Conservation (phyloP, 2,797 vertebrate genomes). For the Gymnoscopelus braueri region DNA sequence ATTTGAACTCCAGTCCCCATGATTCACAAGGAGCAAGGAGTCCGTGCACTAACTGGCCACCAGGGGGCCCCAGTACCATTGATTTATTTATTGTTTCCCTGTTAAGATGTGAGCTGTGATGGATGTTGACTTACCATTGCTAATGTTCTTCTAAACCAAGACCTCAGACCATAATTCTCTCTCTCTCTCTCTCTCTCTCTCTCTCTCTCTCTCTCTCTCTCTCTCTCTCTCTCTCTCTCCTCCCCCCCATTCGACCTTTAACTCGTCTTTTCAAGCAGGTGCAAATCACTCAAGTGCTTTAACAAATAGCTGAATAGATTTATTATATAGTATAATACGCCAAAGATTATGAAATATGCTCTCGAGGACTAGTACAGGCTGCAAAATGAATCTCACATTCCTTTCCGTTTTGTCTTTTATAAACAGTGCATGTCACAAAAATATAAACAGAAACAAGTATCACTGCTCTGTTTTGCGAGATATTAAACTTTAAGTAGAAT, state of each 20-base stretch:
- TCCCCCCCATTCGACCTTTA: background rate
- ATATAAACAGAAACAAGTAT: constrained; percentile 81
- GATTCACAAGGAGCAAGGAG: no score
- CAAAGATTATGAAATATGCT: constrained; percentile 79
- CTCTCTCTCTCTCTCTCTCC: no score
- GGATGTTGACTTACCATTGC: no score
- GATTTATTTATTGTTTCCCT: background rate
- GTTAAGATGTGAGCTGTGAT: background rate
- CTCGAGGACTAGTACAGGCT: constrained; percentile 64
- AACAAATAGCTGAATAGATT: constrained; percentile 84
- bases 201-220: background rate
- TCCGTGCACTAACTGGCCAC: no score
- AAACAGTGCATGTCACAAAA: constrained; percentile 84
- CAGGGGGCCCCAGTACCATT: no score
- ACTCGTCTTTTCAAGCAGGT: constrained; percentile 22
- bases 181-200: background rate
- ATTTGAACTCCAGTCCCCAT: no score
- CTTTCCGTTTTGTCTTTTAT: constrained; percentile 70
- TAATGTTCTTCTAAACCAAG: background rate
- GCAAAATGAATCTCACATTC: constrained; percentile 78
- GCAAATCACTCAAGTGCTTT: constrained; percentile 78
- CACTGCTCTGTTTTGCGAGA: constrained; percentile 80
- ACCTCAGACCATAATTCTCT: background rate
- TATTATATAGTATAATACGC: constrained; percentile 80
- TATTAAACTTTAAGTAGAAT: constrained; percentile 83